Evolutionary conservation across 2,888 invertebrate species (phyloP), one percentile per base, ranked within the genome.

Genomic region (Agrochola lychnidis): DNA sequence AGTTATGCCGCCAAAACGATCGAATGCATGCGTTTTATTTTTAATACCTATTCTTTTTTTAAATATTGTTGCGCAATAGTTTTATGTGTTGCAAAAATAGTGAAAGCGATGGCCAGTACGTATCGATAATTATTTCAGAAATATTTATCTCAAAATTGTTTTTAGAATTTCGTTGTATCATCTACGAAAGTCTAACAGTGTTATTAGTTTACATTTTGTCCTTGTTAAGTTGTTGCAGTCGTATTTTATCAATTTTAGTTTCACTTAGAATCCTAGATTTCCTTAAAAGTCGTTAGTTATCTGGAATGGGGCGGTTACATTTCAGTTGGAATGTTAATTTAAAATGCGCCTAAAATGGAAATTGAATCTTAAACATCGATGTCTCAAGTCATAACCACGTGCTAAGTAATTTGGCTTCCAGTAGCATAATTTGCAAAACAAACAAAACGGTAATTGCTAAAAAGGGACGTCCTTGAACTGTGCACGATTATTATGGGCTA

Each of bases 401-500:
- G 83, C 61, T 63, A 56, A 19, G 61, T 61, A 71, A 79, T 78
- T 80, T 42, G 53, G 57, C 53, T 63, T 71, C 61, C 76, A 63
- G 56, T 45, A 48, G 79, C 69, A 70, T 79, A 82, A 89, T 87
- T 88, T 82, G 73, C 83, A 82, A 85, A 84, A 86, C 77, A 86
- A 87, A 84, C 36, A 62, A 78, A 84, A 69, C 36, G 42, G 30
- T 73, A 71, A 71, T 82, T 77, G 57, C 10, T 62, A 59, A 86
- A 56, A 86, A 77, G 79, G 68, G 19, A 76, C 89, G 80, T 79
- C 79, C 70, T 74, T 63, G 57, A 81, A 56, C 77, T 64, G 63
- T 36, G 68, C 78, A 57, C 62, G 42, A 66, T 85, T 84, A 92
- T 93, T 92, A 93, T 91, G 88, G 83, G 82, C 89, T 92, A 94